phyloP scores from a whole-genome alignment of 1,140 invertebrate species.

The Dinoponera quadriceps region DNA sequence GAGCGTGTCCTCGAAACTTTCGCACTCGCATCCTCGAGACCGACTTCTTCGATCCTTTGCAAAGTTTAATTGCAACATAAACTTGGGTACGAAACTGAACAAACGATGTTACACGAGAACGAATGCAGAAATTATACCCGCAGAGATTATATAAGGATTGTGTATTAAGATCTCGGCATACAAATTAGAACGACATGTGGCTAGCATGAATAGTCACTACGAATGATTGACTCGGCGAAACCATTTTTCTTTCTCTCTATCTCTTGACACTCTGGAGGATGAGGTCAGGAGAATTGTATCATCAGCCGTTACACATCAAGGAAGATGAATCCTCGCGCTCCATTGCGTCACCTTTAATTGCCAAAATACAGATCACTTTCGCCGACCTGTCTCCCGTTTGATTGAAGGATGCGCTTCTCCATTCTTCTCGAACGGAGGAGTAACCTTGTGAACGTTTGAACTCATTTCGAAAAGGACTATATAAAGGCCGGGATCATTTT shows the following conservation, averaged over 20 bases:
- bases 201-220: background rate
- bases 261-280: background rate
- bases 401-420: slow-evolving; percentile 28
- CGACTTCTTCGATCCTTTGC: background rate
- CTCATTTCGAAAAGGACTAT: slow-evolving; percentile 29
- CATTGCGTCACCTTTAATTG: slow-evolving; percentile 24
- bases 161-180: slow-evolving; percentile 17
- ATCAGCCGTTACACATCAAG: background rate
- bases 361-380: slow-evolving; percentile 46
- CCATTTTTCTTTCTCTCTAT: slow-evolving; percentile 13
- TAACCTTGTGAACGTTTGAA: slow-evolving; percentile 9
- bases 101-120: background rate
- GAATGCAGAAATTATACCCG: background rate
- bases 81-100: background rate
- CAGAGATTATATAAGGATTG: background rate
- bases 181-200: background rate
- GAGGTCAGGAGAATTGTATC: slow-evolving; percentile 25
- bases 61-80: background rate
- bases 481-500: slow-evolving; percentile 21
- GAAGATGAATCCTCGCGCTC: slow-evolving; percentile 3
- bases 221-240: slow-evolving; percentile 6
- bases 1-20: too few relatives aligned
- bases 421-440: slow-evolving; percentile 1
- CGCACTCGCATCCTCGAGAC: too few relatives aligned
- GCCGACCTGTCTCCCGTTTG: slow-evolving; percentile 2